Percentiles rank a stretch among this genome's conserved stretches.
Evolutionary conservation across 2,888 invertebrate species (phyloP).

Genomic region (Crioceris asparagi): DNA sequence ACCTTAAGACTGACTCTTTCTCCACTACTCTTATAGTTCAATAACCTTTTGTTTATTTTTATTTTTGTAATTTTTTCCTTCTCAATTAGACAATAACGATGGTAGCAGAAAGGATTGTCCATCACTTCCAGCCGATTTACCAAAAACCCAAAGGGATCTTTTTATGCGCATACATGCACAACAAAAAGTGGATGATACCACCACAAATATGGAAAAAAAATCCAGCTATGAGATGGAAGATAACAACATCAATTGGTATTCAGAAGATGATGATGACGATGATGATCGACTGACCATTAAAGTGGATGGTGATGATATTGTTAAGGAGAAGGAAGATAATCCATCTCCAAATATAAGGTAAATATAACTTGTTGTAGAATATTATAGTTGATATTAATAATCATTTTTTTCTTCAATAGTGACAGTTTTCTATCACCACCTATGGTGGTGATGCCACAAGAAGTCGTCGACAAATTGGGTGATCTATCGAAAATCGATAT

Average conservation of each 20-base stretch:
- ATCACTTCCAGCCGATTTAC: conserved; percentile 46
- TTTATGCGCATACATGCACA: conserved; percentile 57
- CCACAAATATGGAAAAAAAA: conserved; percentile 30
- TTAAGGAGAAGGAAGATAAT: conserved; percentile 25
- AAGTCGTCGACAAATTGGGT: conserved; percentile 52
- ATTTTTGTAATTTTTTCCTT: too few species aligned
- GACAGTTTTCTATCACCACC: conserved; percentile 26
- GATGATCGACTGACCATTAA: conserved; percentile 34
- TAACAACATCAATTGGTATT: conserved; percentile 57
- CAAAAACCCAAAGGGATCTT: conserved; percentile 54
- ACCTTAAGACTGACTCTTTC: too few species aligned
- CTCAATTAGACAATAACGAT: conserved; percentile 20
- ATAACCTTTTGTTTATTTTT: too few species aligned
- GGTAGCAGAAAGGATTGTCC: conserved; percentile 22
- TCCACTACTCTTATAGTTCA: too few species aligned
- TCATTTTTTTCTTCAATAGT: too few species aligned
- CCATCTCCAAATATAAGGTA: too few species aligned
- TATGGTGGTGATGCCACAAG: conserved; percentile 45
- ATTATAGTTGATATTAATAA: too few species aligned
- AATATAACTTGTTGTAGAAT: too few species aligned
- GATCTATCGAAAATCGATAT: conserved; percentile 65
- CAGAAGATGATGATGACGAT: conserved; percentile 64
- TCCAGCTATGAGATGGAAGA: conserved; percentile 21
- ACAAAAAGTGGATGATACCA: conserved; percentile 45
- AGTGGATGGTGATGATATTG: conserved; percentile 32